Percentiles rank a stretch among this genome's conserved stretches.
Conservation (phyloP, 2,888 invertebrate genomes). For the Nezara viridula region DNA sequence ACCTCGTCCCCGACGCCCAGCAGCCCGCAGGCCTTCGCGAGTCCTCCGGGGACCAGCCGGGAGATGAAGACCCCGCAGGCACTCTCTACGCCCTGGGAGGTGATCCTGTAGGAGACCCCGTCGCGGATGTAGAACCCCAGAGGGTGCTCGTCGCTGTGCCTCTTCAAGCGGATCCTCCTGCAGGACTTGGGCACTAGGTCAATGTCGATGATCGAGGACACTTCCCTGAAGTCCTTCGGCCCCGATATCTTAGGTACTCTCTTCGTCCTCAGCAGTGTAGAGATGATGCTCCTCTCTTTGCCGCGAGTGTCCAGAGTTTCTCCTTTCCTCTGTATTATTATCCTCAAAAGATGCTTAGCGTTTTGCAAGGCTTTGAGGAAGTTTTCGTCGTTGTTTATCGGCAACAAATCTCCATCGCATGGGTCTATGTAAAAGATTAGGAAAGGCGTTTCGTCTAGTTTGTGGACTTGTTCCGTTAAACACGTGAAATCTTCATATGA, state of each 20-base stretch:
- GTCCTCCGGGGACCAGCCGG: conserved; percentile 94
- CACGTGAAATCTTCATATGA: background rate
- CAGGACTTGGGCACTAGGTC: conserved; percentile 99
- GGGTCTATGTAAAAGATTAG: background rate
- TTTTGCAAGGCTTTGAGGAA: conserved; percentile 12
- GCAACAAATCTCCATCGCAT: background rate
- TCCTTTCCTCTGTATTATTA: background rate
- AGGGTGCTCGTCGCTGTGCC: conserved; percentile 97
- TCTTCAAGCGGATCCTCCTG: conserved; percentile 91
- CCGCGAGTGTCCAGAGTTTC: background rate
- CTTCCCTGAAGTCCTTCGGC: conserved; percentile 70
- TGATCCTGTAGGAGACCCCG: conserved; percentile 83
- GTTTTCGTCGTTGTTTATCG: conserved; percentile 2
- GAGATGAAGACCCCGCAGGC: conserved; percentile 98
- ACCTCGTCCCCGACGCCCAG: conserved; percentile 99
- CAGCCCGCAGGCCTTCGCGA: conserved; percentile 97
- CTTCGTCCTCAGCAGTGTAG: background rate
- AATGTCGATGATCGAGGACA: conserved; percentile 99
- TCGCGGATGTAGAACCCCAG: conserved; percentile 96
- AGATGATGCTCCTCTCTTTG: background rate
- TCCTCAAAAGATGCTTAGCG: background rate
- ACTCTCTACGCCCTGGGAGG: conserved; percentile 88
- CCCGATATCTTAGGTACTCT: background rate
- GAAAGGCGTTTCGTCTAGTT: background rate
- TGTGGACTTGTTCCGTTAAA: background rate